Evolutionary conservation across 1,140 invertebrate species (phyloP), one percentile per base, ranked within the genome.

Genomic region (Vanessa tameamea): DNA sequence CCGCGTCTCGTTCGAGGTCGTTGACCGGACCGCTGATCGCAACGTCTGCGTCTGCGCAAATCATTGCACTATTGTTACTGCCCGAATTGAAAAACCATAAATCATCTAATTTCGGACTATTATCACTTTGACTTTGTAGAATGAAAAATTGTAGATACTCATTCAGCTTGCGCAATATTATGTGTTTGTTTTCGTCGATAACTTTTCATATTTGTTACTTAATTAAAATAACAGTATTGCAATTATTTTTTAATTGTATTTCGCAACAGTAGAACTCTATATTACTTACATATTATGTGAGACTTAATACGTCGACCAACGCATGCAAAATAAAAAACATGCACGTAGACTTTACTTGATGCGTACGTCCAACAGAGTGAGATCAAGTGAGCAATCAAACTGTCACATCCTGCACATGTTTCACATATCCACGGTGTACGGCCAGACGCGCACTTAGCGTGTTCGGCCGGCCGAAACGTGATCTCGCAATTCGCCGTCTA

Each of bases 381-480:
- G 70, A 31, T 43, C 53, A 55, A 20, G 69, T 51, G 59, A 72
- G 77, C 50, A 80, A 80, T 80, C 74, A 77, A 81, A 75, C 64
- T 78, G 79, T 77, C 80, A 76, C 74, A 81, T 84, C 82, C 70
- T 76, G 82, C 66, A 74, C 68, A 68, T 71, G 66, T 51, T 71
- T 75, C 69, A 61, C 50, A 67, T 48, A 73, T 81, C 78, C 73
- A n/a, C 63, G 76, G 72, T 68, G 75, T 80, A 73, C 78, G 75
- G 79, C 82, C 83, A 87, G 86, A 88, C 87, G 79, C 86, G 87
- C 87, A 89, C 87, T 89, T 87, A 89, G 84, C 84, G 81, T 87
- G 84, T 84, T 85, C 87, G 86, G 82, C 83, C 83, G 85, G 79
- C 82, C 85, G 85, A 89, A 91, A 91, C 89, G 85, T 89, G 88